Evolutionary conservation across 2,113 vertebrate species (phyloP).

Genomic region (Lepidothrix coronata): DNA sequence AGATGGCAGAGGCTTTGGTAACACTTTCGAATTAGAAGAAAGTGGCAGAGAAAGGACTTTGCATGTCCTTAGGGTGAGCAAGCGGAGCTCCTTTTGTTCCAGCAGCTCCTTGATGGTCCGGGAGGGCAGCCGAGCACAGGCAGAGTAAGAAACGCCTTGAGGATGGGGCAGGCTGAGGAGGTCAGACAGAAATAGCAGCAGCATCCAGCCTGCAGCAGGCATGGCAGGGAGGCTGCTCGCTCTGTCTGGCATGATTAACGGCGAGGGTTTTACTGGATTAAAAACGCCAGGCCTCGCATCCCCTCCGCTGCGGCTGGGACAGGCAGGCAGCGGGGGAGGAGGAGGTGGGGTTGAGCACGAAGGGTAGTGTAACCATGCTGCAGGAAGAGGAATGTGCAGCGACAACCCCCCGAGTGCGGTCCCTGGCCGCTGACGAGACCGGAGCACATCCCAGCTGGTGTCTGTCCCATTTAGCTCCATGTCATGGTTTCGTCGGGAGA

Average conservation of each 20-base stretch:
- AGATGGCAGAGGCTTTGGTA: not conserved
- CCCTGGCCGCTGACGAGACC: not conserved
- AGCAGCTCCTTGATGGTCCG: not conserved
- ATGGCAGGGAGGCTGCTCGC: not conserved
- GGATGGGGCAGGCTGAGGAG: not conserved
- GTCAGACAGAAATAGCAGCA: conserved; percentile 55
- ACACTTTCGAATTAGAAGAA: not conserved
- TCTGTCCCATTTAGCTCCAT: not conserved
- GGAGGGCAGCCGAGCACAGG: not conserved
- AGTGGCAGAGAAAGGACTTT: not conserved
- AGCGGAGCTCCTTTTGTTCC: not conserved
- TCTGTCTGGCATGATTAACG: conserved; percentile 26
- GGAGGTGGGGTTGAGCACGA: not conserved
- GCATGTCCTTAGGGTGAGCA: not conserved
- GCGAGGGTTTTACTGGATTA: conserved; percentile 63
- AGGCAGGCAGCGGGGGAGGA: not conserved
- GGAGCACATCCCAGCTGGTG: not conserved
- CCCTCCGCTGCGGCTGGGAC: not conserved
- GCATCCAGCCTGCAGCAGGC: not conserved
- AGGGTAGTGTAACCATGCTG: not conserved
- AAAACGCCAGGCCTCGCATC: not conserved
- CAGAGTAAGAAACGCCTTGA: not conserved
- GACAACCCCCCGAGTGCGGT: fast-evolving
- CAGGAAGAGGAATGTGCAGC: not conserved
- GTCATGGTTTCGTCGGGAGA: not conserved